Base-by-base conservation (phyloP, 2,113 vertebrate genomes). In the Girardinichthys multiradiatus region DNA sequence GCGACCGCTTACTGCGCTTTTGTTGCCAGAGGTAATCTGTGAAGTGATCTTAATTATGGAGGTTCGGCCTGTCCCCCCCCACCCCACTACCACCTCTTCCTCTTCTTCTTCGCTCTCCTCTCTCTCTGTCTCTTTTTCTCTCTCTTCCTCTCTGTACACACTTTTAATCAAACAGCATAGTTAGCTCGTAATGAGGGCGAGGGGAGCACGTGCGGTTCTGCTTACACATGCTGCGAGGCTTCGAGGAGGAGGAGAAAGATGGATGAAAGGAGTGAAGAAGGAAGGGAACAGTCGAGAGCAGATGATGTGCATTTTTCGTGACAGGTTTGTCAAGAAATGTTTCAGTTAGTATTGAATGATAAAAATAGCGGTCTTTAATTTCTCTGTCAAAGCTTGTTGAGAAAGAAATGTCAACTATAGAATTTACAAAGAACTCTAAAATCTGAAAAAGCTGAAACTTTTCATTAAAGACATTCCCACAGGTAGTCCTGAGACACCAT, bases 31-130 rank as follows among this genome's bases (percentile, higher is more conserved):
- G 88, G 91, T 94, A 94, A 95, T 95, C 94, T 95, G 89, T 86
- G 91, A 93, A 94, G 89, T 91, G 93, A 95, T 95, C 94, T 94
- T 95, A 94, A 95, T 95, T 94, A 94, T 93, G 92, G 89, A 92
- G 92, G 90, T 92, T 90, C 87, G 86, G 87, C 88, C 90, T 91
- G 84, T 86, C 88, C 80, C 76, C 65, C 86, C 69, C 71, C 24
- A 0, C 64, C 42, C 74, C 63, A 35, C 33, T 9, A 64, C 66
- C 74, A 39, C 73, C 70, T 69, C 70, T 58, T 67, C 64, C 31
- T 48, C 60, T 72, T 42, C 60, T 59, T 68, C 66, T 70, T 48
- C 54, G 39, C 64, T 58, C 35, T 72, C 70, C 86, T 88, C 70
- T 68, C 72, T 39, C 51, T 48, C 64, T 60, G 33, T 74, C 72